phyloP scores from a whole-genome alignment of 2,888 invertebrate species.

The Volucella zonaria region DNA sequence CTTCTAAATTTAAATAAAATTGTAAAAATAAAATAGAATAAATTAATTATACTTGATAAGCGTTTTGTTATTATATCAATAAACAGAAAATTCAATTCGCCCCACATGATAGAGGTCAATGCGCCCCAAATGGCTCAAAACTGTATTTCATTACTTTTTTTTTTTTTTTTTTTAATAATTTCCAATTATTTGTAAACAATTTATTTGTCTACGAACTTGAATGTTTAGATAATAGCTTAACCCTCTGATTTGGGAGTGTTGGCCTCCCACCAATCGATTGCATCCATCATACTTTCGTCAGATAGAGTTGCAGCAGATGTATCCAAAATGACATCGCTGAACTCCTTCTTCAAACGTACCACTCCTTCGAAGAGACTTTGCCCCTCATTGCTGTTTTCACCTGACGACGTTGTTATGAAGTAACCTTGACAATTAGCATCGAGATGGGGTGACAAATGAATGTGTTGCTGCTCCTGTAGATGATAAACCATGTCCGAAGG shows the following conservation, averaged over 20 bases:
- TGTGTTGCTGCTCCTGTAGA: conserved; percentile 53
- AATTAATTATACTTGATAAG: conserved; percentile 46
- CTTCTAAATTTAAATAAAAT: conserved; percentile 30
- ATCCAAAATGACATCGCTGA: conserved; percentile 81
- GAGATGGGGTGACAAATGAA: conserved; percentile 63
- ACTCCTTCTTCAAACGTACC: conserved; percentile 79
- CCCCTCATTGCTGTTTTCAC: conserved; percentile 64
- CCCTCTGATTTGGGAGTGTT: conserved; percentile 81
- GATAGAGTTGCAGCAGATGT: conserved; percentile 79
- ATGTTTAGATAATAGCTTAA: conserved; percentile 73
- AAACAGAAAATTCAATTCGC: conserved; percentile 32
- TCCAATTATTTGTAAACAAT: conserved; percentile 9
- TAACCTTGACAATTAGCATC: conserved; percentile 56
- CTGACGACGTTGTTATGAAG: conserved; percentile 56
- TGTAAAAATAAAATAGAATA: conserved; percentile 57
- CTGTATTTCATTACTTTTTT: conserved; percentile 14
- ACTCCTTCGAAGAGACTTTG: conserved; percentile 76
- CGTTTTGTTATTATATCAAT: conserved; percentile 52
- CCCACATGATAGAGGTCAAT: background rate
- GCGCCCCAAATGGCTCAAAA: conserved; percentile 1
- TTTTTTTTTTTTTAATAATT: conserved; percentile 25
- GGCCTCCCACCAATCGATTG: conserved; percentile 84
- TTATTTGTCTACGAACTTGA: conserved; percentile 33
- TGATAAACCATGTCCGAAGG: conserved; percentile 66
- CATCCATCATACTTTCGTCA: conserved; percentile 84